These are phyloP conservation scores for Muscicapa adusta DNA, from an alignment of 2,113 vertebrate species.

Conservation along the genomic window DNA sequence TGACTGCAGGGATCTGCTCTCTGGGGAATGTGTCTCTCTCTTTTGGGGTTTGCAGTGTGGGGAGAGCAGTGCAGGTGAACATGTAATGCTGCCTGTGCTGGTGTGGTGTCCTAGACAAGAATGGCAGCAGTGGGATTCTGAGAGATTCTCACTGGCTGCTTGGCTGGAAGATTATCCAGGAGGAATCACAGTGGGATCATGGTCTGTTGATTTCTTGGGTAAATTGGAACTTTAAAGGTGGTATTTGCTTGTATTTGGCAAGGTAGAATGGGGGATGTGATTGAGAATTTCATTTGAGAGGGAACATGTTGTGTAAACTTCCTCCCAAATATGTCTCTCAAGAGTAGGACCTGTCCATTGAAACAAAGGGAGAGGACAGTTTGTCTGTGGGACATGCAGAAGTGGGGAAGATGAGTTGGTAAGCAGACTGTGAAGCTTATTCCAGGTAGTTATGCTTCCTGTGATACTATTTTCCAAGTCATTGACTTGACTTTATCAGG, in stretches of 20 bases:
- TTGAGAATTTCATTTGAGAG: not conserved
- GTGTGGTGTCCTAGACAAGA: not conserved
- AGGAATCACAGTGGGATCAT: not conserved
- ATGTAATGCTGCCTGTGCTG: not conserved
- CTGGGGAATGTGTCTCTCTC: not conserved
- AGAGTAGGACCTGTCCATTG: not conserved
- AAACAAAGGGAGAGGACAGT: not conserved
- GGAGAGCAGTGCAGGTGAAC: not conserved
- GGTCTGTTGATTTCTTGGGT: fast-evolving
- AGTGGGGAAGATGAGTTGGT: not conserved
- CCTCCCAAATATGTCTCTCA: not conserved
- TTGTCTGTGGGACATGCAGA: not conserved
- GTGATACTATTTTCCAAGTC: not conserved
- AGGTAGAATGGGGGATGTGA: not conserved
- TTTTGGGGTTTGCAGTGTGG: fast-evolving
- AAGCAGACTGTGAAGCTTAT: not conserved
- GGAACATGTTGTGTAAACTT: not conserved
- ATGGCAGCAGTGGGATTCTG: not conserved
- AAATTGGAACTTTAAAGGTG: not conserved
- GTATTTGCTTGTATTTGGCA: not conserved
- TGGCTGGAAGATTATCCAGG: not conserved
- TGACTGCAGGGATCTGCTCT: not conserved
- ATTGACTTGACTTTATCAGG: not conserved
- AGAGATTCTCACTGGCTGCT: not conserved
- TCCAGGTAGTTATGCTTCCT: not conserved